Evolutionary conservation across 2,888 invertebrate genomes (phyloP), one percentile per base, ranked within the genome.

Genomic region (Lithosia quadra): DNA sequence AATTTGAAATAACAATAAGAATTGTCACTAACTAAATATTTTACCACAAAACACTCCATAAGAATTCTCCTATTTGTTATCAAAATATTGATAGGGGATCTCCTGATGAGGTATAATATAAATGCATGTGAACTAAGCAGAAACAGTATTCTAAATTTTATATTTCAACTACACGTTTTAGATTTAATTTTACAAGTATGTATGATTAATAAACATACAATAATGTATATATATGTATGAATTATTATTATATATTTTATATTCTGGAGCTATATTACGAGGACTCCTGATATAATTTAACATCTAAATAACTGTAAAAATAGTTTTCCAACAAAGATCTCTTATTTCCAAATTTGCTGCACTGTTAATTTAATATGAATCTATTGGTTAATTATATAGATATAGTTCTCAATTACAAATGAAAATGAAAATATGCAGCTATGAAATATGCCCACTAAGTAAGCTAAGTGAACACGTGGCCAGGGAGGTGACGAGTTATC

Each of bases 311-410:
- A 76, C 75, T 84, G 83, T 86, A 84, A 84, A 86, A 86, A 84
- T 82, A 84, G 79, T 84, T 83, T 79, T 78, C 75, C 79, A 85
- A 85, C 87, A 85, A 84, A 84, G 81, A 81, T 84, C 82, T 80
- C 71, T 76, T 78, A 70, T 71, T 80, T 80, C 69, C 72, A 73
- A 76, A 76, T 75, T 76, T 77, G 61, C 67, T 72, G 69, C 73
- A 75, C 62, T 68, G 65, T 77, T 69, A 76, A 74, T 71, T 77
- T 74, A 59, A 43, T 53, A 59, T 39, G 13, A 55, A 58, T 58
- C 9, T 34, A 58, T 15, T 22, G 59, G 34, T 59, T 59, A 33
- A 36, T 36, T 8, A 28, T 65, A 33, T 33, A 49, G 43, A 34
- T 63, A 28, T 58, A 28, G 18, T 33, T 33, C 43, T 73, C 73